These are phyloP conservation scores for Limnephilus auricula DNA, from an alignment of 2,888 invertebrate genomes.

Conservation along the genomic window DNA sequence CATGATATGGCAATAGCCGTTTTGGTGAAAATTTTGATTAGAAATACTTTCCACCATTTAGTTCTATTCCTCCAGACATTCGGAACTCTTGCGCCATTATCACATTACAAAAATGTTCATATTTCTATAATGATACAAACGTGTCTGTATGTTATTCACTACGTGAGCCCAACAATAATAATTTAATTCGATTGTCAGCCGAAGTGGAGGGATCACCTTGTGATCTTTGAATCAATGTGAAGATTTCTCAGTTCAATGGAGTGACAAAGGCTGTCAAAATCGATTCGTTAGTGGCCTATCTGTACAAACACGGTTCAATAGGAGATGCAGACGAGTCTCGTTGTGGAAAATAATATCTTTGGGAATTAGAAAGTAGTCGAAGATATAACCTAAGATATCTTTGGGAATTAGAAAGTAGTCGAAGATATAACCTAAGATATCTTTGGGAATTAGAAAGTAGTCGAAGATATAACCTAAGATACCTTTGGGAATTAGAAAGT, in stretches of 20 bases:
- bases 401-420: too few species aligned
- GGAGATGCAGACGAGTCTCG: neutral
- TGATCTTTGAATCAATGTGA: neutral
- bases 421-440: too few species aligned
- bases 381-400: too few species aligned
- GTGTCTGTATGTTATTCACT: neutral
- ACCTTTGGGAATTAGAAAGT: conserved; percentile 18
- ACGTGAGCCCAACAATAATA: neutral
- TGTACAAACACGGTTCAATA: conserved; percentile 13
- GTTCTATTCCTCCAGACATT: neutral
- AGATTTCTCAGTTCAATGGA: conserved; percentile 43
- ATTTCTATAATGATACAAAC: neutral
- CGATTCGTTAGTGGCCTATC: conserved; percentile 43
- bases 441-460: conserved; percentile 9
- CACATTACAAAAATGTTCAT: neutral
- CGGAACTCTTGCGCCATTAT: neutral
- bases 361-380: neutral
- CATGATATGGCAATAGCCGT: neutral
- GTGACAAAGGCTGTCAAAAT: conserved; percentile 53
- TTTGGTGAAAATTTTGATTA: neutral
- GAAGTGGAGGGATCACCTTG: neutral
- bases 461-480: neutral
- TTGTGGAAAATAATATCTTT: conserved; percentile 19
- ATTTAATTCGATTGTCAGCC: neutral
- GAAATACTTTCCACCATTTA: neutral